phyloP scores from a whole-genome alignment of 2,888 invertebrate genomes.

The Petrolisthes cinctipes region DNA sequence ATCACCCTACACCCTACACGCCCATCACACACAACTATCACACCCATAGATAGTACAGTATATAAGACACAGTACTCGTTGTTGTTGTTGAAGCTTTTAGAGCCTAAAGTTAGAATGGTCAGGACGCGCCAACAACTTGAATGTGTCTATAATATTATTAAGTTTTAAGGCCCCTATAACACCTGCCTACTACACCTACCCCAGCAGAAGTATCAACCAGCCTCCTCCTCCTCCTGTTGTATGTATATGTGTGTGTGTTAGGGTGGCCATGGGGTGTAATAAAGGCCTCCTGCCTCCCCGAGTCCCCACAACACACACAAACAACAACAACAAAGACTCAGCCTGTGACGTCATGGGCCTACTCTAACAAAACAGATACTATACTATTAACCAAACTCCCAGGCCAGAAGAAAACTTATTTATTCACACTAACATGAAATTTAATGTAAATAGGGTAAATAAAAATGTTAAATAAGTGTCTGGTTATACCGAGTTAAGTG shows the following conservation, averaged over 20 bases:
- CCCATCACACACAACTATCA: not conserved
- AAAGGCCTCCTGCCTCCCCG: not conserved
- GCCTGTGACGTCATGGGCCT: constrained; percentile 61
- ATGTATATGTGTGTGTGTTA: not conserved
- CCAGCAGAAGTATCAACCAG: too few relatives aligned
- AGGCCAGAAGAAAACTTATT: too few relatives aligned
- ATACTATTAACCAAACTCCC: not conserved
- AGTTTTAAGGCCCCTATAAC: too few relatives aligned
- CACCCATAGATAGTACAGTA: not conserved
- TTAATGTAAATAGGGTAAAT: too few relatives aligned
- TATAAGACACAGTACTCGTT: too few relatives aligned
- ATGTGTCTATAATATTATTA: not conserved
- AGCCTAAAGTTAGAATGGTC: too few relatives aligned
- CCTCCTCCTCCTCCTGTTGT: too few relatives aligned
- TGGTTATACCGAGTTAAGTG: too few relatives aligned
- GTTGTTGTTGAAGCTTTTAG: too few relatives aligned
- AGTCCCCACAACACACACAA: constrained; percentile 17
- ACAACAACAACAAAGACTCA: constrained; percentile 43
- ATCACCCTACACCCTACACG: not conserved
- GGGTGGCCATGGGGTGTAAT: constrained; percentile 35
- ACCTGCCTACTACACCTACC: too few relatives aligned
- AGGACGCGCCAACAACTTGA: constrained; percentile 51
- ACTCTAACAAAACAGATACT: constrained; percentile 33
- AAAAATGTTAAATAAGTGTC: too few relatives aligned
- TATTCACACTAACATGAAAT: too few relatives aligned